These are phyloP conservation scores for Trichacis sp. DNA, from an alignment of 2,888 invertebrate species.

Conservation along the genomic window DNA sequence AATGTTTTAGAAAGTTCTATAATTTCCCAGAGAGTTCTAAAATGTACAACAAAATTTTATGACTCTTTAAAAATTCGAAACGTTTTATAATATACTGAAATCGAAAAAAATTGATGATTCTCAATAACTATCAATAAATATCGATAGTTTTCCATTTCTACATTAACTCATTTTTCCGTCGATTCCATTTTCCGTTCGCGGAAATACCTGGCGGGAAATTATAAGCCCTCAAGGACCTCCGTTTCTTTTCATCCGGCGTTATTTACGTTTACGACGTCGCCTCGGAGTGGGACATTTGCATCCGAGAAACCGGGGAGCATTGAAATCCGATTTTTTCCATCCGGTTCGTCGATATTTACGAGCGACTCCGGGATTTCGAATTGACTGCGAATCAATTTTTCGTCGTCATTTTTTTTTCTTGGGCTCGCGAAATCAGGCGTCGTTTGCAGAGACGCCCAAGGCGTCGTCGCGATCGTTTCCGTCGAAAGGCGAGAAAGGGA, in stretches of 20 bases:
- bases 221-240: conserved; percentile 33
- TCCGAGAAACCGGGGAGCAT: background rate
- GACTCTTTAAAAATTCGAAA: too few relatives aligned
- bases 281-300: background rate
- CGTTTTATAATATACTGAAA: too few relatives aligned
- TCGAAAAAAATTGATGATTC: too few relatives aligned
- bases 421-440: too few relatives aligned
- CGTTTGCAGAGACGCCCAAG: background rate
- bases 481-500: background rate
- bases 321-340: background rate
- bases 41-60: too few relatives aligned
- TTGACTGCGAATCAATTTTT: too few relatives aligned
- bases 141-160: too few relatives aligned
- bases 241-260: conserved; percentile 36
- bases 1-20: too few relatives aligned
- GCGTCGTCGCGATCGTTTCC: conserved; percentile 1
- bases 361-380: too few relatives aligned
- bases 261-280: conserved; percentile 26
- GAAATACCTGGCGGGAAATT: conserved; percentile 35
- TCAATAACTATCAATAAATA: too few relatives aligned
- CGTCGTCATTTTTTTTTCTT: too few relatives aligned
- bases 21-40: too few relatives aligned
- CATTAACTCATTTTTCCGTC: conserved; percentile 33
- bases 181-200: conserved; percentile 32
- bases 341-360: background rate